Evolutionary conservation across 2,113 vertebrate species (phyloP), one percentile per base, ranked within the genome.

Genomic region (Callaeas wilsoni): DNA sequence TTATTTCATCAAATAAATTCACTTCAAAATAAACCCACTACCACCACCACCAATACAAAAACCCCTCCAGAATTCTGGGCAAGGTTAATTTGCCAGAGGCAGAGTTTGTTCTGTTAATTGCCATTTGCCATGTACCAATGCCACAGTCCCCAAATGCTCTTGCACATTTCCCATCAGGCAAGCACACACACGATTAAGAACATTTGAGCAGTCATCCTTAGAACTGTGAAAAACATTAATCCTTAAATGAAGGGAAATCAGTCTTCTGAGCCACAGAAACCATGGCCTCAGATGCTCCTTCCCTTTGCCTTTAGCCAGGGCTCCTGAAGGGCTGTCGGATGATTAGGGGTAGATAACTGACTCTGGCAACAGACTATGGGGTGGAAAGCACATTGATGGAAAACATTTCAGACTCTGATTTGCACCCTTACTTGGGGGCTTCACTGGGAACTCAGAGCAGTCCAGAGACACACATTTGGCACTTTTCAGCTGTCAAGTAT

Each of bases 101-200:
- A 89, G 83, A 74, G 90, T 80, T 91, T 94, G 93, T 92, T 94
- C 96, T 92, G 25, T 81, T 95, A 81, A 93, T 92, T 96, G 95
- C 71, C 94, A 60, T 93, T 96, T 95, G 88, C 93, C 91, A 60
- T 60, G 79, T 90, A 95, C 63, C 71, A 75, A 64, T 92, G 88
- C 88, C 88, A 88, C 60, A 71, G 90, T 75, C 88, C 85, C 85
- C 83, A 90, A 94, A 94, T 86, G 88, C 85, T 94, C 86, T 53
- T 56, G 56, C 64, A 75, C 16, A 1, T 90, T 94, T 93, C 90
- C 93, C 92, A 87, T 94, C 88, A 90, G 76, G 82, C 90, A 86
- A 78, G 83, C 47, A 92, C 83, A 78, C 76, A 71, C 67, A 79
- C 0, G 20, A 95, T 87, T 87, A 94, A 78, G 92, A 75, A 94